Evolutionary conservation across 2,113 vertebrate species (phyloP).

Genomic region (Hemiprocne comata): DNA sequence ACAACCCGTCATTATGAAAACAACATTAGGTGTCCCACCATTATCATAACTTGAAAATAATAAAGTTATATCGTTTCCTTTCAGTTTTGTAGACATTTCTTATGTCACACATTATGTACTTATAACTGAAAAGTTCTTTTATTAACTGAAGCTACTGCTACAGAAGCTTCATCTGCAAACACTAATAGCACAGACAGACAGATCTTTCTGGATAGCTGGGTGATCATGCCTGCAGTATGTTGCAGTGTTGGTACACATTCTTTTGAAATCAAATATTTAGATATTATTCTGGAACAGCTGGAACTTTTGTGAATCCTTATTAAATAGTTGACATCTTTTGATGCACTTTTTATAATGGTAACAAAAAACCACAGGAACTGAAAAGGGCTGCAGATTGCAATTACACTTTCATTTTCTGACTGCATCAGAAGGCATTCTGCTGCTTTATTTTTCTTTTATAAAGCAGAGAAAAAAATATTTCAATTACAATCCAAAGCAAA

Average conservation of each 20-base stretch:
- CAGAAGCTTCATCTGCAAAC: not conserved
- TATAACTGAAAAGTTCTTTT: not conserved
- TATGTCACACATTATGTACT: not conserved
- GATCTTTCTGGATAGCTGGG: not conserved
- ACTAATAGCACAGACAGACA: not conserved
- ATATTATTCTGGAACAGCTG: conserved; percentile 41
- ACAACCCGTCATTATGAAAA: not conserved
- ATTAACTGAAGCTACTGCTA: not conserved
- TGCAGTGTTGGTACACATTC: not conserved
- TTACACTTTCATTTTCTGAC: not conserved
- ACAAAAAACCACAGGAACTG: not conserved
- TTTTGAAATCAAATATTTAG: conserved; percentile 60
- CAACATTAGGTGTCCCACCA: not conserved
- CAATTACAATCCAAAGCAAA: not conserved
- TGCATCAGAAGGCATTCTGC: not conserved
- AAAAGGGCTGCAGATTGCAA: not conserved
- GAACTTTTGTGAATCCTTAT: conserved; percentile 20
- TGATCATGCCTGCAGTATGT: not conserved
- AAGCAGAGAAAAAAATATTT: not conserved
- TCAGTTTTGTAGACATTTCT: not conserved
- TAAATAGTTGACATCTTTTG: conserved; percentile 42
- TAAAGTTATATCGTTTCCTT: not conserved
- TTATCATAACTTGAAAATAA: not conserved
- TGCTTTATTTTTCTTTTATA: not conserved
- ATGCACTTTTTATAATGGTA: not conserved